Evolutionary conservation across 2,113 vertebrate genomes (phyloP).

Genomic region (Phylloscopus trochiloides): DNA sequence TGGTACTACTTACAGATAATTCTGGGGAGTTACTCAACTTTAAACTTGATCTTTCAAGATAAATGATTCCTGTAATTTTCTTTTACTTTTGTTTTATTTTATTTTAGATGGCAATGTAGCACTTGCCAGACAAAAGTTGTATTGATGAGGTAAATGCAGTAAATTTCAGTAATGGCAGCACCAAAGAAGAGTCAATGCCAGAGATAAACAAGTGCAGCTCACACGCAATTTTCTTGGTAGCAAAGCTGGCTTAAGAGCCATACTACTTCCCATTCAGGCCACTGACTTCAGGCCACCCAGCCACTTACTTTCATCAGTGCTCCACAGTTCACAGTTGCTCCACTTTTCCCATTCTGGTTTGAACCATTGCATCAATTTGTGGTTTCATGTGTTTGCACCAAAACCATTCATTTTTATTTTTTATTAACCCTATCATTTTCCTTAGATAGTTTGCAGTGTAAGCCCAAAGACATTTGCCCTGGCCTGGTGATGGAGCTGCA

Average conservation of each 20-base stretch:
- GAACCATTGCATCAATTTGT: background rate
- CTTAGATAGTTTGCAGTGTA: background rate
- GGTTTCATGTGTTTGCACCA: background rate
- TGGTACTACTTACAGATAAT: background rate
- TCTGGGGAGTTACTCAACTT: background rate
- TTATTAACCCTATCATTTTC: background rate
- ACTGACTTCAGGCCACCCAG: background rate
- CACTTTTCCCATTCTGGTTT: background rate
- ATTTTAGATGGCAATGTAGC: background rate
- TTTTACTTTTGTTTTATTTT: background rate
- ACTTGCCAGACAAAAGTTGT: background rate
- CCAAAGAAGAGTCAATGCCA: background rate
- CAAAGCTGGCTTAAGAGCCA: constrained; percentile 2
- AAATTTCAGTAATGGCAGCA: background rate
- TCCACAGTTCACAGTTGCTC: background rate
- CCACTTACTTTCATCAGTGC: background rate
- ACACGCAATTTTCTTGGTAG: background rate
- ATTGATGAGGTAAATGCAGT: background rate
- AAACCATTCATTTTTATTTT: background rate
- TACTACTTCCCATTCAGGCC: background rate
- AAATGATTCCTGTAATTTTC: background rate
- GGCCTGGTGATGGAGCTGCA: background rate
- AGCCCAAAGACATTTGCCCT: background rate
- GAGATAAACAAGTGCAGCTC: background rate
- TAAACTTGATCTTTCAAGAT: background rate